Evolutionary conservation across 2,113 vertebrate species (phyloP).

Genomic region (Anser brachyrhynchus): DNA sequence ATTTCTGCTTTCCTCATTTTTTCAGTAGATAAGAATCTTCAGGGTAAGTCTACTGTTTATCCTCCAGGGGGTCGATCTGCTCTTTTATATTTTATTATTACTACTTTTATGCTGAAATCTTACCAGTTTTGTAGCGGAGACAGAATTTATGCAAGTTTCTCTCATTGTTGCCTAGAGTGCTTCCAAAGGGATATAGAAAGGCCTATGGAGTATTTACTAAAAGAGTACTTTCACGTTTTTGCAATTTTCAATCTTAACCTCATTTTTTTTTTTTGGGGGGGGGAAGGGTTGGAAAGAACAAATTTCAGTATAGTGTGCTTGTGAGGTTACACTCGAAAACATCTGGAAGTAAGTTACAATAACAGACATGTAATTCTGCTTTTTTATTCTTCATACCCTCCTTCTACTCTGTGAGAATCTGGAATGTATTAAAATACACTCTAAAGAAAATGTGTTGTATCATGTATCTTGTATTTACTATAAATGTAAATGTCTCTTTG

Average conservation of each 20-base stretch:
- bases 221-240: not conserved
- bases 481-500: not conserved
- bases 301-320: not conserved
- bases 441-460: not conserved
- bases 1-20: not conserved
- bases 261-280: too few species aligned
- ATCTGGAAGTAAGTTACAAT: not conserved
- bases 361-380: not conserved
- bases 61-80: not conserved
- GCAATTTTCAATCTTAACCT: not conserved
- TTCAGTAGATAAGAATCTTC: not conserved
- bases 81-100: constrained; percentile 4
- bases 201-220: not conserved
- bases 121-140: not conserved
- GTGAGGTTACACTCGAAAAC: not conserved
- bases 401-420: not conserved
- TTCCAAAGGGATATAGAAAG: not conserved
- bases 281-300: not conserved
- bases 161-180: not conserved
- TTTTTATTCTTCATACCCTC: not conserved
- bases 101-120: not conserved
- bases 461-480: not conserved
- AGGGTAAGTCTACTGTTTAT: constrained; percentile 20
- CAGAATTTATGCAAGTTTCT: not conserved
- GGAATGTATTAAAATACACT: not conserved